A percentile compares a stretch with the other conserved stretches of the same genome.
phyloP scores from a whole-genome alignment of 2,888 invertebrate species.

The Apotomis capreana region DNA sequence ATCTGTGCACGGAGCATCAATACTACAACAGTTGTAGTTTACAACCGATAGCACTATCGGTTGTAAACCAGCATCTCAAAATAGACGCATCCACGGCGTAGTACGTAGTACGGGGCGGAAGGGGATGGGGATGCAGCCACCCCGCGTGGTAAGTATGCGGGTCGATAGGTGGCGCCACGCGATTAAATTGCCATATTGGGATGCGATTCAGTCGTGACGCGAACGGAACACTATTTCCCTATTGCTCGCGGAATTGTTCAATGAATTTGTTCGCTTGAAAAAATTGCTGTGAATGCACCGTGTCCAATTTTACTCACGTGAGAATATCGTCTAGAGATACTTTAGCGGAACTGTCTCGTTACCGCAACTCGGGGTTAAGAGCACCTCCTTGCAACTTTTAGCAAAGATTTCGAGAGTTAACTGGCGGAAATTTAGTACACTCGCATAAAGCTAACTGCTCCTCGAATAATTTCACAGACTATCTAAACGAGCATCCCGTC shows the following conservation, averaged over 20 bases:
- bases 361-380: constrained; percentile 12
- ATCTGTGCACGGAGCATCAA: constrained; percentile 56
- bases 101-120: constrained; percentile 61
- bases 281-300: constrained; percentile 1
- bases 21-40: constrained; percentile 47
- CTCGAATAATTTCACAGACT: constrained; percentile 1
- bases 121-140: constrained; percentile 44
- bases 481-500: background rate
- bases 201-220: constrained; percentile 61
- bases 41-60: constrained; percentile 46
- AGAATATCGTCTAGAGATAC: constrained; percentile 16
- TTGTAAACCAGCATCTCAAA: constrained; percentile 61
- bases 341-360: constrained; percentile 28
- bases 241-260: constrained; percentile 33
- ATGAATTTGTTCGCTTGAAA: constrained; percentile 15
- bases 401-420: constrained; percentile 11
- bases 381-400: constrained; percentile 16
- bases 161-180: constrained; percentile 72
- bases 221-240: constrained; percentile 59
- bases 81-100: constrained; percentile 63
- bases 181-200: constrained; percentile 73
- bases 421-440: constrained; percentile 8
- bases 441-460: background rate
- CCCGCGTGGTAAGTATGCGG: constrained; percentile 50
- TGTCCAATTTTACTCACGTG: constrained; percentile 11